Percentiles rank a stretch among this genome's conserved stretches.
Evolutionary conservation across 2,888 invertebrate genomes (phyloP).

Genomic region (Sympetrum striolatum): DNA sequence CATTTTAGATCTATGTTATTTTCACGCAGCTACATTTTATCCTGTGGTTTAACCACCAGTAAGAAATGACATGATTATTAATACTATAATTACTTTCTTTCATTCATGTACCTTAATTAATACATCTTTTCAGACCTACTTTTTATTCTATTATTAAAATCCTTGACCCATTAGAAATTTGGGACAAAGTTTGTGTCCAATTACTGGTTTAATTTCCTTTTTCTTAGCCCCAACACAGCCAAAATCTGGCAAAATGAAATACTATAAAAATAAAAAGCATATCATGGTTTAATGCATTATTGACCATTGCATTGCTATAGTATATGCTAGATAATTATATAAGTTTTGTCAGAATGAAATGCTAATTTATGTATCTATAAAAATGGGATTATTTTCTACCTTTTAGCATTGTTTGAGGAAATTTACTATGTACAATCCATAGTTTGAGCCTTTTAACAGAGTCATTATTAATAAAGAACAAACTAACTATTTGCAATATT

Average conservation of each 20-base stretch:
- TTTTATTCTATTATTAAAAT: slow-evolving; percentile 45
- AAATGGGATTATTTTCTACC: slow-evolving; percentile 46
- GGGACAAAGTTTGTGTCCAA: slow-evolving; percentile 45
- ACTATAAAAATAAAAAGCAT: slow-evolving; percentile 51
- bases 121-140: slow-evolving; percentile 37
- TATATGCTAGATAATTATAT: slow-evolving; percentile 46
- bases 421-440: slow-evolving; percentile 44
- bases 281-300: slow-evolving; percentile 46
- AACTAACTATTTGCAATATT: slow-evolving; percentile 50
- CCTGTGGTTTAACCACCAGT: slow-evolving; percentile 19
- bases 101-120: slow-evolving; percentile 17
- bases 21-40: slow-evolving; percentile 23
- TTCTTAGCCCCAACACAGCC: slow-evolving; percentile 50
- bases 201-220: slow-evolving; percentile 46
- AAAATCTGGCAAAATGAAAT: slow-evolving; percentile 50
- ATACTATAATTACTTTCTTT: slow-evolving; percentile 10
- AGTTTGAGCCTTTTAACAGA: slow-evolving; percentile 51
- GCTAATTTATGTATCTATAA: slow-evolving; percentile 49
- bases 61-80: slow-evolving; percentile 13
- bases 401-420: slow-evolving; percentile 39
- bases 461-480: slow-evolving; percentile 48
- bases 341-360: slow-evolving; percentile 47
- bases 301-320: slow-evolving; percentile 47
- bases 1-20: slow-evolving; percentile 31
- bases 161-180: slow-evolving; percentile 46